A percentile compares a stretch with the other conserved stretches of the same genome.
These are phyloP conservation scores for Agonopterix subpropinquella DNA, from an alignment of 2,888 invertebrate species.

Conservation along the genomic window DNA sequence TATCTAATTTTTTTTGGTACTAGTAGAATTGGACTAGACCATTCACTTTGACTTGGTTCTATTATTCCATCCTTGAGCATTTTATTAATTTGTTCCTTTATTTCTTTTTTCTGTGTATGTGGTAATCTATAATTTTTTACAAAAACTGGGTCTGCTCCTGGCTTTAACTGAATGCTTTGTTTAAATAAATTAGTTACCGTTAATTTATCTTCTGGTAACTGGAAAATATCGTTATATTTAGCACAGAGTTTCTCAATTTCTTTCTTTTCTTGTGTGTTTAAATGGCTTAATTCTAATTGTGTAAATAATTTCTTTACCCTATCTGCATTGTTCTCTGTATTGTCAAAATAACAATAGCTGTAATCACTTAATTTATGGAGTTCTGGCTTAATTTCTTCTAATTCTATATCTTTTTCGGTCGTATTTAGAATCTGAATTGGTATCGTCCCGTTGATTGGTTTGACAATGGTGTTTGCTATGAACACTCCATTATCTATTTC, in stretches of 20 bases:
- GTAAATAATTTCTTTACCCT: constrained; percentile 7
- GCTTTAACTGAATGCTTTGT: constrained; percentile 9
- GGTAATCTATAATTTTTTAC: constrained; percentile 11
- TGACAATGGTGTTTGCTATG: constrained; percentile 5
- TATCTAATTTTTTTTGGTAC: constrained; percentile 9
- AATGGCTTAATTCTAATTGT: constrained; percentile 6
- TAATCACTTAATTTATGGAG: constrained; percentile 1
- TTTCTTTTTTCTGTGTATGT: constrained; percentile 7
- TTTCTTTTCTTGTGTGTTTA: constrained; percentile 6
- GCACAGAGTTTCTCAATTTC: constrained; percentile 6
- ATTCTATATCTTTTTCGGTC: neutral
- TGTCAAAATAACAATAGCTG: constrained; percentile 6
- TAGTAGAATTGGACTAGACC: constrained; percentile 7
- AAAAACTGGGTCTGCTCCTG: constrained; percentile 9
- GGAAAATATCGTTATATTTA: constrained; percentile 12
- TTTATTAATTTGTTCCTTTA: constrained; percentile 9
- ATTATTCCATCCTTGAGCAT: neutral
- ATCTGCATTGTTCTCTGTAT: neutral
- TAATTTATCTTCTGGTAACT: constrained; percentile 11
- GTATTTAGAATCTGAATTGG: constrained; percentile 7
- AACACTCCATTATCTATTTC: constrained; percentile 7
- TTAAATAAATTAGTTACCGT: constrained; percentile 8
- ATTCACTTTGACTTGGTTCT: constrained; percentile 1
- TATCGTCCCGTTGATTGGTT: neutral
- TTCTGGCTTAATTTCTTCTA: neutral